Conservation (phyloP, 2,113 vertebrate species). For the Glaucidium brasilianum region DNA sequence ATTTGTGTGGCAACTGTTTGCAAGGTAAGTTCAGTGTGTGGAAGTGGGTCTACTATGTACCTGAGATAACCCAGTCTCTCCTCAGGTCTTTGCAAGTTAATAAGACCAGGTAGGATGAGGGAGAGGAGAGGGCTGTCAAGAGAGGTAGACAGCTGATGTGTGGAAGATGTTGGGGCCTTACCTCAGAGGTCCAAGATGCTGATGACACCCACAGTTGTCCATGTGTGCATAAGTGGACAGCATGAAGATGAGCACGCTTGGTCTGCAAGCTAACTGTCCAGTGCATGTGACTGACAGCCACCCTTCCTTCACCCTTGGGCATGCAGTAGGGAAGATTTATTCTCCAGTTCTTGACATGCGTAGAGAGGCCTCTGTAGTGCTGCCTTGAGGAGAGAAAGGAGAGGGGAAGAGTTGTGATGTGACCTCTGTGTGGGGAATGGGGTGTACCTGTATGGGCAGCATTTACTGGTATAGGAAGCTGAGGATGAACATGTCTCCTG, state of each 20-base stretch:
- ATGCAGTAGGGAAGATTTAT: neutral
- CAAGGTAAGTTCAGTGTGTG: constrained; percentile 77
- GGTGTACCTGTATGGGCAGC: neutral
- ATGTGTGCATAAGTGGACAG: fast-evolving
- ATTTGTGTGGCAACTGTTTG: constrained; percentile 96
- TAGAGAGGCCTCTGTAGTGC: neutral
- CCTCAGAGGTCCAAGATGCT: neutral
- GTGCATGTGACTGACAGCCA: neutral
- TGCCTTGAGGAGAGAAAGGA: neutral
- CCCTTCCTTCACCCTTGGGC: neutral
- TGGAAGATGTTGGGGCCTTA: neutral
- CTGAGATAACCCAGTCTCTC: neutral
- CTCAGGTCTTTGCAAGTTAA: neutral
- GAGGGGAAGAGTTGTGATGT: neutral
- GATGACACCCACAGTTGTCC: neutral
- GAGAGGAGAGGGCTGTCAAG: neutral
- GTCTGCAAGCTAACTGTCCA: neutral
- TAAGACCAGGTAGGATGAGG: neutral
- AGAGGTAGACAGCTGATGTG: neutral
- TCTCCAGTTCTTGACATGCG: neutral
- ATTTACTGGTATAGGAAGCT: neutral
- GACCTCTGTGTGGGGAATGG: neutral
- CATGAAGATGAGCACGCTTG: neutral
- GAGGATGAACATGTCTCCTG: neutral
- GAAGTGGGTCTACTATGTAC: neutral